These are phyloP conservation scores for Pseudorhombus dupliciocellatus DNA, from an alignment of 2,113 vertebrate genomes.

Conservation along the genomic window DNA sequence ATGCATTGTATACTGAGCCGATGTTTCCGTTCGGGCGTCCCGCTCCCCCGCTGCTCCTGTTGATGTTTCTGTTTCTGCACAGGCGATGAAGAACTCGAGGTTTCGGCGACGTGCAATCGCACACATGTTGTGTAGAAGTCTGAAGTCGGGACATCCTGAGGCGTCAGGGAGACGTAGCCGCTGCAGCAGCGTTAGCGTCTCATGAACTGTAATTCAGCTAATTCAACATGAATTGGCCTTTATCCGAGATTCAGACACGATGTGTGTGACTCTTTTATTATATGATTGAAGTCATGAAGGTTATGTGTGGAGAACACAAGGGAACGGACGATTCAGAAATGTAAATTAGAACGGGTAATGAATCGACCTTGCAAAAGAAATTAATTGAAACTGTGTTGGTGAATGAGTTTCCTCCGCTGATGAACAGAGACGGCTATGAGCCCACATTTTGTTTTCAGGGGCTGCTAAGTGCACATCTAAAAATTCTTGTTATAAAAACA, in stretches of 20 bases:
- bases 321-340: neutral
- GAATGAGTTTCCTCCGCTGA: neutral
- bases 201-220: too few species aligned
- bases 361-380: neutral
- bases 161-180: too few species aligned
- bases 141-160: neutral
- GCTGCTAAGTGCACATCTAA: too few species aligned
- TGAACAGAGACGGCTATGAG: too few species aligned
- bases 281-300: too few species aligned
- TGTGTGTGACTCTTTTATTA: too few species aligned
- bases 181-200: too few species aligned
- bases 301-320: too few species aligned
- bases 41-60: neutral
- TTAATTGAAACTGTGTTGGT: neutral
- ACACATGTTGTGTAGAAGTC: neutral
- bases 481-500: too few species aligned
- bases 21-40: neutral
- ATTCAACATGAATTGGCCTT: too few species aligned
- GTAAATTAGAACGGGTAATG: neutral
- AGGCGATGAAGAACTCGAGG: neutral
- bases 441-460: too few species aligned
- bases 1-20: neutral
- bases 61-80: neutral
- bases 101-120: slow-evolving; percentile 2
- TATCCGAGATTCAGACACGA: too few species aligned